Evolutionary conservation across 1,140 invertebrate genomes (phyloP), one percentile per base, ranked within the genome.

Genomic region (Micrasema minimum): DNA sequence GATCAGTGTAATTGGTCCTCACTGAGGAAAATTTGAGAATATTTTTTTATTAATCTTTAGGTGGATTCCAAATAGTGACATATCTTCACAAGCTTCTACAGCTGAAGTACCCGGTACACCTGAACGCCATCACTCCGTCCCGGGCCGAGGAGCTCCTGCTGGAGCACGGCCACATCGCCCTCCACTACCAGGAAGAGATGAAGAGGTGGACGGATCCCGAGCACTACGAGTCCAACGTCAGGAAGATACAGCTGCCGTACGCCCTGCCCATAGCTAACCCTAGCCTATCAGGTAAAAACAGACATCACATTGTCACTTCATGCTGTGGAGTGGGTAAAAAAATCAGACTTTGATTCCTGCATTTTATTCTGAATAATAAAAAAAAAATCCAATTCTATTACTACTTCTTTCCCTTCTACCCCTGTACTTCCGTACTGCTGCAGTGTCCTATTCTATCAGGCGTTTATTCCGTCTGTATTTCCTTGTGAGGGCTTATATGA

Each of bases 81-180:
- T 97, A 95, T 80, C 86, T 98, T 79, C 95, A 97, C 77, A 88
- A 94, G 74, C 82, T 97, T n/a, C 85, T 98, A 14, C 96, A 98
- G 81, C 85, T 98, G 16, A 98, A 97, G 81, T 97, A 98, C 85
- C 95, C 96, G 3, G 91, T 92, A 1, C 96, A 97, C 85, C 87
- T 93, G 0, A 92, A 91, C 80, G 90, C 93, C 4, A 93, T 98
- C 65, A 95, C 94, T 2, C 88, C 92, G 74, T 94, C 90, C 72
- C 87, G 95, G 75, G 92, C 92, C 57, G 96, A 97, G 84, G 93
- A 96, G 77, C 83, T 98, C 31, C 83, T 97, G 1, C 91, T 94
- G 64, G 89, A 92, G 41, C 91, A 97, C 79, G 92, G 91, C 71
- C 85, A 87, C 61, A 86, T 97, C 61, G 90, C 94, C 14, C 77